Evolutionary conservation across 2,888 invertebrate genomes (phyloP).

Genomic region (Salticus scenicus): DNA sequence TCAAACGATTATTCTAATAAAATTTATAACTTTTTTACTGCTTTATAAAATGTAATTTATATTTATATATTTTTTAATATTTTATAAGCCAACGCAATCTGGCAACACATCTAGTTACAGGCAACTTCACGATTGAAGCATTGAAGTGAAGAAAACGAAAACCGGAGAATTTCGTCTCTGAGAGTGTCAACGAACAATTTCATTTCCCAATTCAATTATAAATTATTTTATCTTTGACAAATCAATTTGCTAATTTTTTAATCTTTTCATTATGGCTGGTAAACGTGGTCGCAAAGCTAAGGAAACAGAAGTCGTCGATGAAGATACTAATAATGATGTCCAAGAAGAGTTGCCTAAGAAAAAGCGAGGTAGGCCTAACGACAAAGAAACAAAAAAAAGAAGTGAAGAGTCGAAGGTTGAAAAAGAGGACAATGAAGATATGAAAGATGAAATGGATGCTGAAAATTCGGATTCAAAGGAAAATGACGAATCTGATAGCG

Average conservation of each 20-base stretch:
- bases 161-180: too few species aligned
- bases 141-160: too few species aligned
- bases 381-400: slow-evolving; percentile 15
- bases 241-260: too few species aligned
- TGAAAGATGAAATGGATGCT: slow-evolving; percentile 14
- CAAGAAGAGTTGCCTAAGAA: slow-evolving; percentile 24
- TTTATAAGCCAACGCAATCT: too few species aligned
- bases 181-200: too few species aligned
- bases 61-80: too few species aligned
- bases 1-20: too few species aligned
- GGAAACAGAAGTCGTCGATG: not conserved
- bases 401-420: not conserved
- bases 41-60: too few species aligned
- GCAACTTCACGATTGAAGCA: not conserved
- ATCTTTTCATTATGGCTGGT: slow-evolving; percentile 26
- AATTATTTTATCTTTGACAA: too few species aligned
- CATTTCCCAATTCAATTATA: too few species aligned
- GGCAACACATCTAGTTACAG: slow-evolving; percentile 36
- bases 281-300: not conserved
- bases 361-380: slow-evolving; percentile 30
- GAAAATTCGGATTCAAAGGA: slow-evolving; percentile 29
- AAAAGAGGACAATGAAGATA: not conserved
- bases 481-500: slow-evolving; percentile 18
- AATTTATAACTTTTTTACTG: too few species aligned
- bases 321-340: not conserved